phyloP scores from a whole-genome alignment of 2,797 vertebrate species.

The Anguilla pacifica region DNA sequence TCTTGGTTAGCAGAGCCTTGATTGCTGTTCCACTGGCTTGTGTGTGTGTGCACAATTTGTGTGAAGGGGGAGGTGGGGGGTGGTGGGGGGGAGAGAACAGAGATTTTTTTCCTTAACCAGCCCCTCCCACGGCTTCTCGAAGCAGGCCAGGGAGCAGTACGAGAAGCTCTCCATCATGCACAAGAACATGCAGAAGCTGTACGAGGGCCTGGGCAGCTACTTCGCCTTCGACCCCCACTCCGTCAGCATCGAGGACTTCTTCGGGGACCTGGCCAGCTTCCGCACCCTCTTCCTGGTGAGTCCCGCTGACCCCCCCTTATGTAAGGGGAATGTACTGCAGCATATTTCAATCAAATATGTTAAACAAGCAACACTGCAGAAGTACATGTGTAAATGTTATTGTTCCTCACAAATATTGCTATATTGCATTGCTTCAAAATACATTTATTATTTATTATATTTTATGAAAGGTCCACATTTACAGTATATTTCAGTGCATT shows the following conservation, averaged over 20 bases:
- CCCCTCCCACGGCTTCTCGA: constrained; percentile 83
- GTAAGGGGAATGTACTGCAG: neutral
- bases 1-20: neutral
- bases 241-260: constrained; percentile 91
- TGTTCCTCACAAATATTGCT: no score
- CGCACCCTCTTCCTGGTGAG: constrained; percentile 91
- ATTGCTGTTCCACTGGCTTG: neutral
- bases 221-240: constrained; percentile 90
- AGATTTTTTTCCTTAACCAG: constrained; percentile 77
- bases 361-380: no score
- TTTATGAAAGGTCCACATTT: no score
- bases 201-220: constrained; percentile 87
- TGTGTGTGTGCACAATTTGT: no score
- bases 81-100: neutral
- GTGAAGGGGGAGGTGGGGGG: neutral
- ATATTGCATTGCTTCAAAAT: no score
- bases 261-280: constrained; percentile 89
- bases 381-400: no score
- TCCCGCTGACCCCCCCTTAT: constrained; percentile 43
- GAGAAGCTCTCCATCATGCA: constrained; percentile 94
- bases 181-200: constrained; percentile 95
- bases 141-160: constrained; percentile 87
- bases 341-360: neutral
- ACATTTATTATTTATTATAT: no score
- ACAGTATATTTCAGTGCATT: no score